Evolutionary conservation across 1,140 invertebrate species (phyloP).

Genomic region (Teleogryllus occipitalis): DNA sequence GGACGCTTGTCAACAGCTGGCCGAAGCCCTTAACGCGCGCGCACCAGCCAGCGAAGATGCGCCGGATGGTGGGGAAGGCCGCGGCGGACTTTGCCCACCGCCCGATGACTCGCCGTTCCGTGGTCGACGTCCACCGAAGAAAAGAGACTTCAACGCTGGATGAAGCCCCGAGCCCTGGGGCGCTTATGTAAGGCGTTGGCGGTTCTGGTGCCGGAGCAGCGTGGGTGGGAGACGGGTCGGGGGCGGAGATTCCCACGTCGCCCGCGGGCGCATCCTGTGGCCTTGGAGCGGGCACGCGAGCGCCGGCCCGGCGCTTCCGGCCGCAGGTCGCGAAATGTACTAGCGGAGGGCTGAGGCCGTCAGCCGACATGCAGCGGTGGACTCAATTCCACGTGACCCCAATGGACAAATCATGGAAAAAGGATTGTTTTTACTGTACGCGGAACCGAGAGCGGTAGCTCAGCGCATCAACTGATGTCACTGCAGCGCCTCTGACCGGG

Average conservation of each 20-base stretch:
- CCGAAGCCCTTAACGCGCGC: no score
- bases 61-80: no score
- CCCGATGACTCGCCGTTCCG: no score
- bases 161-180: not conserved
- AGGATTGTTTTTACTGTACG: no score
- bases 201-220: not conserved
- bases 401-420: no score
- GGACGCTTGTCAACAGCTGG: not conserved
- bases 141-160: not conserved
- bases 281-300: not conserved
- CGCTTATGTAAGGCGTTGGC: not conserved
- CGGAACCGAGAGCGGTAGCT: no score
- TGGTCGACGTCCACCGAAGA: no score
- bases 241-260: not conserved
- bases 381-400: not conserved
- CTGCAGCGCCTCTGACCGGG: no score
- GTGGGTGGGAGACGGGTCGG: not conserved
- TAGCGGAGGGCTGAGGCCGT: not conserved
- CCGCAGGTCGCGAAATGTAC: not conserved
- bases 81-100: no score
- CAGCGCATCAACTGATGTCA: no score
- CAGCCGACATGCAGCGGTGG: not conserved
- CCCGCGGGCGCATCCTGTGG: not conserved
- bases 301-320: no score
- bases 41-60: no score